Base-by-base conservation (phyloP, 2,113 vertebrate genomes). In the Mirounga angustirostris region DNA sequence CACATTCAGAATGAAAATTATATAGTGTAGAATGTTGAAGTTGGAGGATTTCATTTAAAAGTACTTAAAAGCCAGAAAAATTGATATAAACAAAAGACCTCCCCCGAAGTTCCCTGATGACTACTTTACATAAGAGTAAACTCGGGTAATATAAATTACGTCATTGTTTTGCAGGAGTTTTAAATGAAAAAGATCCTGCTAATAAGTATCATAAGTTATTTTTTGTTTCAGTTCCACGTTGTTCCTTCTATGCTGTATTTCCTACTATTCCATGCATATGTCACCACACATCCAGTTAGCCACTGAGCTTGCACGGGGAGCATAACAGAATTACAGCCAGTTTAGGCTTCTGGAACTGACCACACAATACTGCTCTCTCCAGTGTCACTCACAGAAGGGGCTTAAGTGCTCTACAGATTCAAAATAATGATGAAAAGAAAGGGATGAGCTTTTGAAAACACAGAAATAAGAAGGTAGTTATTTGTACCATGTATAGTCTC, bases 131-230 rank as follows among this genome's bases (percentile, higher is more conserved):
- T 61, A 43, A 83, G 80, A 80, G 6, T 87, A 36, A 87, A 54
- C 58, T 83, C 36, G 10, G 26, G 18, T 24, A 46, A 76, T 81
- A 50, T 7, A 59, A 80, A 54, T 86, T 50, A 65, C 52, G 43
- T 58, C 52, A 58, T 18, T 76, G 24, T n/a, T 50, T 82, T 67
- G 67, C 43, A 46, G 89, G 61, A 79, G 26, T 63, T 50, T 79
- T 95, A 96, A 87, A 87, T 91, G 33, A 96, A 94, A 83, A 87
- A 36, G 33, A 33, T 50, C 84, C n/a, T 46, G 4, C 52, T 88
- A 84, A 11, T 46, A 73, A 91, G 46, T 28, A 52, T 46, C 0
- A 4, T 63, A 87, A 69, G 6, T 28, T 78, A 43, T 28, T 86
- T 92, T 58, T 59, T 46, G 84, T 14, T 88, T 88, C 79, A 46